These are phyloP conservation scores for Cremastinae sp. DNA, from an alignment of 2,888 invertebrate genomes.

Conservation along the genomic window DNA sequence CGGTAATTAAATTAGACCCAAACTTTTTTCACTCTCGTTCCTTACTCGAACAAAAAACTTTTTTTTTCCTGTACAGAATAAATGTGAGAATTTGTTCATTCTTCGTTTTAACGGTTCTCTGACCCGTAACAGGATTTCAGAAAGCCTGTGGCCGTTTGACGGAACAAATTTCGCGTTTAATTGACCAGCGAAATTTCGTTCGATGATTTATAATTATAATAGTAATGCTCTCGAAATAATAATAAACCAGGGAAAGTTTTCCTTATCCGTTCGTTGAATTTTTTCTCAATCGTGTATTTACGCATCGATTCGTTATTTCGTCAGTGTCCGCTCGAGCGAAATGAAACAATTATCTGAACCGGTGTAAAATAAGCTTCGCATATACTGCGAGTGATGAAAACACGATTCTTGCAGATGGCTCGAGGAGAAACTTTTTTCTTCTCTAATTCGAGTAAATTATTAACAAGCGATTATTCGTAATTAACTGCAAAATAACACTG, in stretches of 20 bases:
- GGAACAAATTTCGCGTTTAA: background rate
- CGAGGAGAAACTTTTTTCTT: too few species aligned
- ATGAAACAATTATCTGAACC: conserved; percentile 54
- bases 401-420: too few species aligned
- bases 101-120: conserved; percentile 31
- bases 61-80: conserved; percentile 17
- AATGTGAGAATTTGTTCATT: background rate
- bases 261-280: conserved; percentile 49
- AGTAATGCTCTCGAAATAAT: conserved; percentile 9
- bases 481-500: background rate
- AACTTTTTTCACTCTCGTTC: conserved; percentile 18
- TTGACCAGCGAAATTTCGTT: conserved; percentile 18
- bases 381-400: conserved; percentile 16
- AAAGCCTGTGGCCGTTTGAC: background rate
- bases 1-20: conserved; percentile 48
- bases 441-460: background rate
- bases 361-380: conserved; percentile 34
- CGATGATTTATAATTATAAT: conserved; percentile 6
- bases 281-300: conserved; percentile 46
- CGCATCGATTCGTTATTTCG: background rate
- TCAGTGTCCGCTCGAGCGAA: conserved; percentile 20
- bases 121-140: conserved; percentile 39
- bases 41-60: conserved; percentile 5
- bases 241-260: conserved; percentile 44
- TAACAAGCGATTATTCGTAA: background rate